Evolutionary conservation across 1,140 invertebrate species (phyloP).

Genomic region (Drosophila santomea): DNA sequence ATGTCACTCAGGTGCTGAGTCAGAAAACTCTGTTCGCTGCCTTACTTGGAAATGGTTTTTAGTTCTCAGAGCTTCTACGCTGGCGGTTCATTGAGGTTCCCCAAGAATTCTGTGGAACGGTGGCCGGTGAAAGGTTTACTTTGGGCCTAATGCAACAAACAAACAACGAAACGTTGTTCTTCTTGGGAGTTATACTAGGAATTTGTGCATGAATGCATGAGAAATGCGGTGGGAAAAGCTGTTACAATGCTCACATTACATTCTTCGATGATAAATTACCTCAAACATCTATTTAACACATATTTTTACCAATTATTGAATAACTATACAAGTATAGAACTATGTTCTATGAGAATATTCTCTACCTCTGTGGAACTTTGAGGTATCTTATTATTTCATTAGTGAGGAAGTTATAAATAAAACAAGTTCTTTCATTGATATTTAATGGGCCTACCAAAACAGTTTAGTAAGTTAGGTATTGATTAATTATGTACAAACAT

Average conservation of each 20-base stretch:
- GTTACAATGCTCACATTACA: background rate
- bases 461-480: no score
- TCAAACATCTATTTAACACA: background rate
- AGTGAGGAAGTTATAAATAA: no score
- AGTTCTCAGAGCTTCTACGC: conserved; percentile 15
- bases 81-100: conserved; percentile 20
- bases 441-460: no score
- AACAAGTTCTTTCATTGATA: no score
- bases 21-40: conserved; percentile 10
- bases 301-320: background rate
- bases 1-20: conserved; percentile 54
- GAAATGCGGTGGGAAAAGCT: conserved; percentile 17
- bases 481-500: no score
- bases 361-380: no score
- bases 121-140: conserved; percentile 38
- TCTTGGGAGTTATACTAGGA: conserved; percentile 23
- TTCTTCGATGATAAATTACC: background rate
- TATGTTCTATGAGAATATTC: background rate
- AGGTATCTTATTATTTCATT: no score
- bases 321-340: no score
- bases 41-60: conserved; percentile 28
- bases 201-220: conserved; percentile 2
- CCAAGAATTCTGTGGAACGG: conserved; percentile 37
- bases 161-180: conserved; percentile 8
- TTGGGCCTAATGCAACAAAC: conserved; percentile 18